These are phyloP conservation scores for Thecophora atra DNA, from an alignment of 2,888 invertebrate species.

Conservation along the genomic window DNA sequence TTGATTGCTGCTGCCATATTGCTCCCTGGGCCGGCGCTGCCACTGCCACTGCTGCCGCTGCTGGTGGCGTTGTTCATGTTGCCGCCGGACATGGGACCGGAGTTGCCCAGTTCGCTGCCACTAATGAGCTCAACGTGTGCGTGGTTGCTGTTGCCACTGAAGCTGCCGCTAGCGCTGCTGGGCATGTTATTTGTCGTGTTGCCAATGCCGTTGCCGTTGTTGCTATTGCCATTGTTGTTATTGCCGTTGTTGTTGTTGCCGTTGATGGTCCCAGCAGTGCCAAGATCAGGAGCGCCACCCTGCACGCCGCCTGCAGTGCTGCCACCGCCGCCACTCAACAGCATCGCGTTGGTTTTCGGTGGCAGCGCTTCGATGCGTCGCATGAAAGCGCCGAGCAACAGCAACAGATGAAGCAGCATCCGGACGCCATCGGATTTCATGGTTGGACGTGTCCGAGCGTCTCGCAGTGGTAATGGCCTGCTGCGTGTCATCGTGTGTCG, in stretches of 20 bases:
- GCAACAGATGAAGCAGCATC: conserved; percentile 41
- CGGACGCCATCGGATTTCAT: conserved; percentile 35
- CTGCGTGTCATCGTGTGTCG: conserved; percentile 23
- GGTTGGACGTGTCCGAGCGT: conserved; percentile 27
- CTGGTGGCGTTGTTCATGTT: conserved; percentile 38
- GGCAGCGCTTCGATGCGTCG: conserved; percentile 41
- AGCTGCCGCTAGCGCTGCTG: conserved; percentile 38
- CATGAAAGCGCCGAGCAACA: conserved; percentile 44
- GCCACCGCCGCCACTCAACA: conserved; percentile 30
- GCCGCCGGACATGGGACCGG: conserved; percentile 23
- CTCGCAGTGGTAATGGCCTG: conserved; percentile 16
- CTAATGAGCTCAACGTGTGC: conserved; percentile 30
- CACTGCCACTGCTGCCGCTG: conserved; percentile 36
- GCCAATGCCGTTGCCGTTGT: conserved; percentile 38
- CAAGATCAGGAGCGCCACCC: conserved; percentile 24
- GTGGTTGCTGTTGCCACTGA: conserved; percentile 36
- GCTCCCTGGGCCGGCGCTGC: conserved; percentile 46
- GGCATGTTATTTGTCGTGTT: conserved; percentile 44
- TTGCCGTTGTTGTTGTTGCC: conserved; percentile 42
- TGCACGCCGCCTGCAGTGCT: not conserved
- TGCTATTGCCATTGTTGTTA: conserved; percentile 40
- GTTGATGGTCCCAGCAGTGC: conserved; percentile 42
- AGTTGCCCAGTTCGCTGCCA: conserved; percentile 27
- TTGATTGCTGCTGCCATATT: conserved; percentile 53
- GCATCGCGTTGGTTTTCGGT: conserved; percentile 46